Conservation (phyloP, 2,797 vertebrate genomes). For the Cheirogaleus major region DNA sequence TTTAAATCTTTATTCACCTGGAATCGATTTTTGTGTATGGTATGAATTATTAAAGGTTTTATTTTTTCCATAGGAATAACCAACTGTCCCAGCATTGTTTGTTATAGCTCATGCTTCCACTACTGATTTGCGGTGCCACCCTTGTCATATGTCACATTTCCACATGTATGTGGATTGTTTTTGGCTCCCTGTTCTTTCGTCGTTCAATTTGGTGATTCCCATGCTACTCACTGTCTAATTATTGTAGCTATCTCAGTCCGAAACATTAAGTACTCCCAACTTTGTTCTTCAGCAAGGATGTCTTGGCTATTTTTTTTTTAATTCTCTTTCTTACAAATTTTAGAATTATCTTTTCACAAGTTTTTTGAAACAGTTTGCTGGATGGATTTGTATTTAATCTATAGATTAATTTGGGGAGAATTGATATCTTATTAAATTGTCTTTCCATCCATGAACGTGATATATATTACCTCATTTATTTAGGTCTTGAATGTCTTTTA, state of each 20-base stretch:
- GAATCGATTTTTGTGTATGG: conserved; percentile 19
- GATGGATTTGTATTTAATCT: neutral
- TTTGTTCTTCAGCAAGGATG: neutral
- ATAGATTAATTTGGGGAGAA: neutral
- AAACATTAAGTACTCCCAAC: neutral
- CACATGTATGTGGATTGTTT: neutral
- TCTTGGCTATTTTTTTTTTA: conserved; percentile 2
- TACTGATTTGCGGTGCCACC: neutral
- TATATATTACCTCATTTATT: neutral
- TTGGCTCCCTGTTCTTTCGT: neutral
- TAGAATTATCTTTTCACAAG: conserved; percentile 8
- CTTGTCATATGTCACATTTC: neutral
- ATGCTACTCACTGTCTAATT: neutral
- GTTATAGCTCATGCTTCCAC: neutral
- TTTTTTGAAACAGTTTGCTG: neutral
- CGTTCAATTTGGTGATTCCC: neutral
- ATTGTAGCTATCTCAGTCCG: neutral
- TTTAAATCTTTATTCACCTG: conserved; percentile 21
- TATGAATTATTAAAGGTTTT: neutral
- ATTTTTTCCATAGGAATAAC: neutral
- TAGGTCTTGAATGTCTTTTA: neutral
- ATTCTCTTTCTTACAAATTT: neutral
- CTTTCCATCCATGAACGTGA: neutral
- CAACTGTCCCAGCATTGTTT: neutral
- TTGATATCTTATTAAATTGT: neutral